phyloP scores from a whole-genome alignment of 2,113 vertebrate species.

The Mystacornis crossleyi region DNA sequence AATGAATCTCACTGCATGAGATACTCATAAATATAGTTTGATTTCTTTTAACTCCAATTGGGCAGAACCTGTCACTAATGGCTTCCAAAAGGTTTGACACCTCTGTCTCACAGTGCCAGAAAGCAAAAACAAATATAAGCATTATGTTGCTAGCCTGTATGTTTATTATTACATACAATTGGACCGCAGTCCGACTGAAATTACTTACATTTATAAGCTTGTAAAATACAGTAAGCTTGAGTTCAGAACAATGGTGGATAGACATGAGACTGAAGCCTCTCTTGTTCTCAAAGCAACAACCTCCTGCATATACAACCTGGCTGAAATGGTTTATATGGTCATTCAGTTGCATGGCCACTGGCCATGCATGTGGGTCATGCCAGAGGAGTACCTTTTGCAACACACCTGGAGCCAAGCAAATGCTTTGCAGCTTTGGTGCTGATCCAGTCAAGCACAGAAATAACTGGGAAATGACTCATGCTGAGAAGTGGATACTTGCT shows the following conservation, averaged over 20 bases:
- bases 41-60: background rate
- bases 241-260: background rate
- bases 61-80: background rate
- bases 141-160: background rate
- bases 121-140: background rate
- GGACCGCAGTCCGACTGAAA: background rate
- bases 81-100: background rate
- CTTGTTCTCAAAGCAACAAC: background rate
- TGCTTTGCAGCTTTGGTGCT: background rate
- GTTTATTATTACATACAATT: background rate
- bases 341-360: background rate
- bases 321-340: background rate
- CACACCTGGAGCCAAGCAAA: background rate
- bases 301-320: background rate
- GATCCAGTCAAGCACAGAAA: constrained; percentile 28
- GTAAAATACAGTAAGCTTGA: background rate
- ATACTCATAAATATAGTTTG: background rate
- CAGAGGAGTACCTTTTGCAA: background rate
- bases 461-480: constrained; percentile 24
- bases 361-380: background rate
- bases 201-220: background rate
- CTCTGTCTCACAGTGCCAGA: background rate
- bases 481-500: background rate
- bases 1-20: background rate
- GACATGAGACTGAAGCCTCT: background rate